A percentile compares a stretch with the other conserved stretches of the same genome.
These are phyloP conservation scores for Garrulus glandarius DNA, from an alignment of 2,797 vertebrate species.

Conservation along the genomic window DNA sequence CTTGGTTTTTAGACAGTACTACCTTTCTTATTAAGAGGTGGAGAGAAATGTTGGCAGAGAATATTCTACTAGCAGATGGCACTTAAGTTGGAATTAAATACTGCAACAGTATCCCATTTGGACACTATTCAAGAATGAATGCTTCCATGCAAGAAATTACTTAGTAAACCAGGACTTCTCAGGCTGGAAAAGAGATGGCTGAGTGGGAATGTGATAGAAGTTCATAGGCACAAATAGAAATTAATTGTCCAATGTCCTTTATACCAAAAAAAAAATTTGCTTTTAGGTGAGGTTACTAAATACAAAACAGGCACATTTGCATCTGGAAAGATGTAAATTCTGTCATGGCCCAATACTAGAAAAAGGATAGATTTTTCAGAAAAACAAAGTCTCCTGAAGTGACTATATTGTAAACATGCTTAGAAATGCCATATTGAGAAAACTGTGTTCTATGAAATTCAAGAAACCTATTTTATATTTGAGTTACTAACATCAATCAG, in stretches of 20 bases:
- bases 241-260: not conserved
- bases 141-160: not conserved
- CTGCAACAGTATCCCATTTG: conserved; percentile 2
- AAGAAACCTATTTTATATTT: not conserved
- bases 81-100: conserved; percentile 40
- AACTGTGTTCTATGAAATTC: not conserved
- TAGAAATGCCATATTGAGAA: not conserved
- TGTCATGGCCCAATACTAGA: not conserved
- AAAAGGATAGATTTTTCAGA: not conserved
- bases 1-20: not conserved
- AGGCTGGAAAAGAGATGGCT: not conserved
- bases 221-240: not conserved
- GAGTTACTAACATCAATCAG: not conserved
- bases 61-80: conserved; percentile 14
- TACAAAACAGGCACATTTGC: not conserved
- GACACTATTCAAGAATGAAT: conserved; percentile 18
- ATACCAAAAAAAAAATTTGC: not conserved
- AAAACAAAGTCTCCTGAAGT: not conserved
- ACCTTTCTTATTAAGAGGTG: not conserved
- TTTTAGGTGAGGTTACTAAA: not conserved
- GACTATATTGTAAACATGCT: not conserved
- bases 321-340: not conserved
- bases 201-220: not conserved
- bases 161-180: not conserved
- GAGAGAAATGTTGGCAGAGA: conserved; percentile 14